These are phyloP conservation scores for Bombus balteatus DNA, from an alignment of 1,140 invertebrate genomes.

Conservation along the genomic window DNA sequence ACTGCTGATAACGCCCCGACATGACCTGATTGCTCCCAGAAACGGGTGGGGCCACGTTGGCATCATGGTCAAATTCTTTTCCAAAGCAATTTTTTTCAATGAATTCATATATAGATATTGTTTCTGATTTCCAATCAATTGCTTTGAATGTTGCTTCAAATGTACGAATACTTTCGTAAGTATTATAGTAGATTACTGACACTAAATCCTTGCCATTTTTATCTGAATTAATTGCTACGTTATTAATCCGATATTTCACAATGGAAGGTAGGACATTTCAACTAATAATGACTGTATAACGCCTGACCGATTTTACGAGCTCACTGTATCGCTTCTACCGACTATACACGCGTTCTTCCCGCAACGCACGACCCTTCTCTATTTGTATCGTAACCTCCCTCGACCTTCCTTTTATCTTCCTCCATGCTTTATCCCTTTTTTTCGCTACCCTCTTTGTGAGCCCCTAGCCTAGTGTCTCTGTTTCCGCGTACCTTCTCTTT, in stretches of 20 bases:
- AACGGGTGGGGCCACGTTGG: too few relatives aligned
- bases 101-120: too few relatives aligned
- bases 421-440: constrained; percentile 20
- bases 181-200: too few relatives aligned
- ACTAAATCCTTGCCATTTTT: too few relatives aligned
- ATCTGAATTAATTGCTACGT: not conserved
- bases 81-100: too few relatives aligned
- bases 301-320: not conserved
- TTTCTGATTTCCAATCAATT: too few relatives aligned
- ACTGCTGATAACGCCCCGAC: too few relatives aligned
- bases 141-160: too few relatives aligned
- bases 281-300: not conserved
- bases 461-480: constrained; percentile 28
- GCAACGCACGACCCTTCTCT: constrained; percentile 41
- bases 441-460: constrained; percentile 22
- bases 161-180: too few relatives aligned
- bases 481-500: not conserved
- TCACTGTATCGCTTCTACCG: not conserved
- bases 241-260: not conserved
- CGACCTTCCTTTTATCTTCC: constrained; percentile 42
- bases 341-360: not conserved
- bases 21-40: too few relatives aligned
- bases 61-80: too few relatives aligned
- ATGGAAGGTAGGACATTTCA: not conserved
- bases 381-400: constrained; percentile 47